phyloP scores from a whole-genome alignment of 2,888 invertebrate genomes.

The Aspidiotus rigidus region DNA sequence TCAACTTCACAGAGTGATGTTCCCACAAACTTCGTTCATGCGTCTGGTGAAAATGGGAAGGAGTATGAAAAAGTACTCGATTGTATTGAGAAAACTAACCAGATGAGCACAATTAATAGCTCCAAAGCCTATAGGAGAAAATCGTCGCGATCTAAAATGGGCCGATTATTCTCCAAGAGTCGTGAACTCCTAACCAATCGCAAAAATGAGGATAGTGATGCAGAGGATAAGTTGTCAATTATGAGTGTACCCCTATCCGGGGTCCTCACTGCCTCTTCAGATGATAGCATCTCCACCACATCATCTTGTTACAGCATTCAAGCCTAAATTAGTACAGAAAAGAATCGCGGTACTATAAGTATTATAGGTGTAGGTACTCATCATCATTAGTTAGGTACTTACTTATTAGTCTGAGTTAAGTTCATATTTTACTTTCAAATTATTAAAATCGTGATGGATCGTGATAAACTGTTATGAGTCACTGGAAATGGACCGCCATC shows the following conservation, averaged over 20 bases:
- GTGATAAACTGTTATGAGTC: too few relatives aligned
- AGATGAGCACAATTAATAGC: not conserved
- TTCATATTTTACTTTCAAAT: too few relatives aligned
- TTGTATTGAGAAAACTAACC: not conserved
- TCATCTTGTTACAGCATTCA: conserved; percentile 4
- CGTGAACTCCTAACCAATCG: conserved; percentile 8
- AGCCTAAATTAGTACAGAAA: too few relatives aligned
- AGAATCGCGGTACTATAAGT: too few relatives aligned
- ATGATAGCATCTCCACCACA: conserved; percentile 18
- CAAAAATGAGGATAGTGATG: conserved; percentile 2
- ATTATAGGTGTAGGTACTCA: too few relatives aligned
- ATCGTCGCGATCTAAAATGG: conserved; percentile 5
- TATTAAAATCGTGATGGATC: too few relatives aligned
- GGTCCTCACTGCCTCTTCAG: conserved; percentile 8
- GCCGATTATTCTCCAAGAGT: conserved; percentile 21
- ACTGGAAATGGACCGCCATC: too few relatives aligned
- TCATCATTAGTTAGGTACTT: too few relatives aligned
- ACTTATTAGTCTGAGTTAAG: too few relatives aligned
- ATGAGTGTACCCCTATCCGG: not conserved
- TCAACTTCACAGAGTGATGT: not conserved
- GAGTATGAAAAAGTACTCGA: not conserved
- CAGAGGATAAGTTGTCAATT: not conserved
- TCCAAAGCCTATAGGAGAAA: not conserved
- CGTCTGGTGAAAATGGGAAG: too few relatives aligned
- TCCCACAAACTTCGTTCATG: not conserved